Conservation (phyloP, 2,797 vertebrate species). For the Vultur gryphus region DNA sequence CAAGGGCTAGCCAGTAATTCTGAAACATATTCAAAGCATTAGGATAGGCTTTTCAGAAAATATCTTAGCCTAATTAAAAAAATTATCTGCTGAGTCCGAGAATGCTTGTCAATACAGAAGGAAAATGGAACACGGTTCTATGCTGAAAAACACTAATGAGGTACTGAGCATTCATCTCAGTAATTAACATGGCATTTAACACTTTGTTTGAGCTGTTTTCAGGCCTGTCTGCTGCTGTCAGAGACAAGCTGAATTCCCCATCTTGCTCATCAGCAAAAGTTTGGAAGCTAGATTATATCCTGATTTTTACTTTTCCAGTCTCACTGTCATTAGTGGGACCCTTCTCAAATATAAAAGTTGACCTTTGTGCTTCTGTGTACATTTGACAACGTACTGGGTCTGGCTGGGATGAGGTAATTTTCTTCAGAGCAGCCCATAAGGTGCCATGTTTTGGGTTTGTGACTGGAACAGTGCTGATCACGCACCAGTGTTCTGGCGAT, state of each 20-base stretch:
- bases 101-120: background rate
- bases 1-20: background rate
- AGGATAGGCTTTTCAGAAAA: background rate
- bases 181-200: background rate
- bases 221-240: background rate
- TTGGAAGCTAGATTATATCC: background rate
- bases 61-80: conserved; percentile 12
- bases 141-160: background rate
- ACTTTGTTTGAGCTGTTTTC: background rate
- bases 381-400: background rate
- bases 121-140: background rate
- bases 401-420: background rate
- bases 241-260: background rate
- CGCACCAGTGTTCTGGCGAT: rapidly evolving
- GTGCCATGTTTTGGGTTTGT: background rate
- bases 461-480: background rate
- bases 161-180: background rate
- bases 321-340: background rate
- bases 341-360: background rate
- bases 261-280: background rate
- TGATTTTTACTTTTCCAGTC: background rate
- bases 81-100: background rate
- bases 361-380: background rate
- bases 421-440: background rate
- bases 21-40: background rate